Percentiles rank a stretch among this genome's conserved stretches.
Evolutionary conservation across 2,797 vertebrate genomes (phyloP).

Genomic region (Orientallactaga sibirica): DNA sequence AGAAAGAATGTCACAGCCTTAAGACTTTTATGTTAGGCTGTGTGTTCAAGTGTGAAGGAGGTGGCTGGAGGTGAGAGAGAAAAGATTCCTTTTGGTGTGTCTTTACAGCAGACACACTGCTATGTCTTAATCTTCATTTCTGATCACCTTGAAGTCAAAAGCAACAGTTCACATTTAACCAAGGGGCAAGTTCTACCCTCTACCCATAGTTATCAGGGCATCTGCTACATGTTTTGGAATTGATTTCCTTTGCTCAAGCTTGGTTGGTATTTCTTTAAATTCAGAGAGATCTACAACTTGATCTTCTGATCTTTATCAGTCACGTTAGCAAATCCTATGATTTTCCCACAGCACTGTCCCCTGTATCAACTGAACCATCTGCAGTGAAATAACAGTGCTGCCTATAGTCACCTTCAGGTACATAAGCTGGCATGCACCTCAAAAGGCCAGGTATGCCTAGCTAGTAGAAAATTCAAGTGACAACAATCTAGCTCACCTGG

Average conservation of each 20-base stretch:
- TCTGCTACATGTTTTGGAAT: conserved; percentile 81
- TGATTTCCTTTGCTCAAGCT: conserved; percentile 79
- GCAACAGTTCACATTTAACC: conserved; percentile 78
- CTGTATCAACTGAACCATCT: conserved; percentile 53
- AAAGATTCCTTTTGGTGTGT: not conserved
- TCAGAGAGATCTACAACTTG: conserved; percentile 62
- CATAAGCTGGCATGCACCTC: not conserved
- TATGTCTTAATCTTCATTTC: conserved; percentile 19
- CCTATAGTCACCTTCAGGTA: conserved; percentile 50
- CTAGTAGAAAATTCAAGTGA: conserved; percentile 44
- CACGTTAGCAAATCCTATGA: conserved; percentile 80
- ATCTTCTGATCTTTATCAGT: conserved; percentile 76
- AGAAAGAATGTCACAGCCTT: not conserved
- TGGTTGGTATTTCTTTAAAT: conserved; percentile 63
- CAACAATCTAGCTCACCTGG: not conserved
- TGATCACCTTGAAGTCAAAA: conserved; percentile 40
- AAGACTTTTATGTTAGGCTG: not conserved
- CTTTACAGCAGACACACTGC: not conserved
- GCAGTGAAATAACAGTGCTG: conserved; percentile 56
- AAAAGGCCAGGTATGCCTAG: conserved; percentile 2
- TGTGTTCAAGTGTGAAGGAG: not conserved
- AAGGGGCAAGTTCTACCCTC: conserved; percentile 74
- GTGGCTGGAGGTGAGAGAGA: not conserved
- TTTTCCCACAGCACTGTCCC: conserved; percentile 60
- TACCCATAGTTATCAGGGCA: conserved; percentile 75